Conservation (phyloP, 1,140 invertebrate genomes). For the Macrobrachium rosenbergii region DNA sequence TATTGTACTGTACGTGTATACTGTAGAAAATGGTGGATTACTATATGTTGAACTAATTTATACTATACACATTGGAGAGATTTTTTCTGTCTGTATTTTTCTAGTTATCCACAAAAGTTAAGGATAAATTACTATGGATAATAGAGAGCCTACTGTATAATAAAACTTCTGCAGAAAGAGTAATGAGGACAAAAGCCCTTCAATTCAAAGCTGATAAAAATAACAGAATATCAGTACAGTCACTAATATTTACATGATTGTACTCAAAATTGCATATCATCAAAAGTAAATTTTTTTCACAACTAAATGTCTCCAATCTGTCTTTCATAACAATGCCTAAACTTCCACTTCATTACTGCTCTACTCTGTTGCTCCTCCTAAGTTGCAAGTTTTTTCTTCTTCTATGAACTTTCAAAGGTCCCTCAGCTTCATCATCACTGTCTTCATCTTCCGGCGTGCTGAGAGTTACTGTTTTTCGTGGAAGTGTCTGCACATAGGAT, state of each 20-base stretch:
- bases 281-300: not conserved
- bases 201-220: not conserved
- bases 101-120: too few species aligned
- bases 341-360: conserved; percentile 27
- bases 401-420: conserved; percentile 1
- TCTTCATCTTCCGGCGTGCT: conserved; percentile 57
- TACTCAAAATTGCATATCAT: not conserved
- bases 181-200: too few species aligned
- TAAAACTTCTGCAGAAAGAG: too few species aligned
- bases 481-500: conserved; percentile 46
- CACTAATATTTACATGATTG: not conserved
- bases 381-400: conserved; percentile 37
- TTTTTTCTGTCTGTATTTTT: too few species aligned
- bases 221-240: not conserved
- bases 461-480: conserved; percentile 47
- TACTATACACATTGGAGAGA: too few species aligned
- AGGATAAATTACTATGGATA: too few species aligned
- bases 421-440: conserved; percentile 49
- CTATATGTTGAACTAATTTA: too few species aligned
- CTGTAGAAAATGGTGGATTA: too few species aligned
- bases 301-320: not conserved
- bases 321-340: not conserved
- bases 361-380: conserved; percentile 40
- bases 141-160: too few species aligned
- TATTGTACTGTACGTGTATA: too few species aligned